Percentiles rank a stretch among this genome's conserved stretches.
Evolutionary conservation across 2,113 vertebrate species (phyloP).

Genomic region (Vanacampus margaritifer): DNA sequence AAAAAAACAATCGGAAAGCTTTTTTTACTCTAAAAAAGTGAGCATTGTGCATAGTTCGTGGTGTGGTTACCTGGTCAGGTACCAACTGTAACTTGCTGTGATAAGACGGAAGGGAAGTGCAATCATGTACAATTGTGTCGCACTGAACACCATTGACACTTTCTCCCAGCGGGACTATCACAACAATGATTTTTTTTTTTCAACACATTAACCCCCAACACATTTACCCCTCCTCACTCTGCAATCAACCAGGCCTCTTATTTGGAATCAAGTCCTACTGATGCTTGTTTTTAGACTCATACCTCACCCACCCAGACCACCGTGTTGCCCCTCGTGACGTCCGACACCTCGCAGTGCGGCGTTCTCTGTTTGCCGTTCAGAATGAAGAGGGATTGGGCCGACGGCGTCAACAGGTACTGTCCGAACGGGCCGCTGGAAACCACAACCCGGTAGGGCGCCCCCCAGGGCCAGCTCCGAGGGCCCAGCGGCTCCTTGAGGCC

Average conservation of each 20-base stretch:
- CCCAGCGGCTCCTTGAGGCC: conserved; percentile 80
- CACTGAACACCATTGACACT: conserved; percentile 72
- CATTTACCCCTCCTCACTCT: conserved; percentile 50
- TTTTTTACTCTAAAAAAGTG: conserved; percentile 76
- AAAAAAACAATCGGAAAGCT: conserved; percentile 65
- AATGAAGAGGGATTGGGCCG: conserved; percentile 85
- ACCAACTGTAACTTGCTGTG: conserved; percentile 66
- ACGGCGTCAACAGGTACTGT: conserved; percentile 87
- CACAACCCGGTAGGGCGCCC: conserved; percentile 77
- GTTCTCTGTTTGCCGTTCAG: conserved; percentile 83
- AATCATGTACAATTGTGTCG: conserved; percentile 74
- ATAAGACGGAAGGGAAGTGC: conserved; percentile 74
- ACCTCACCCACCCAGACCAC: conserved; percentile 94
- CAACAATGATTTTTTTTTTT: conserved; percentile 58
- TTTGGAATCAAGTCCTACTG: conserved; percentile 13
- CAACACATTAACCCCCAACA: conserved; percentile 60
- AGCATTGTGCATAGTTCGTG: conserved; percentile 80
- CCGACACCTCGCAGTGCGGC: conserved; percentile 88
- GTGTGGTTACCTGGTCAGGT: conserved; percentile 64
- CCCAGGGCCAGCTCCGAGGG: conserved; percentile 81
- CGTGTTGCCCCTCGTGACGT: conserved; percentile 83
- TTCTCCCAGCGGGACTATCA: conserved; percentile 67
- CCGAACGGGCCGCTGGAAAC: conserved; percentile 90
- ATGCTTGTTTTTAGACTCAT: conserved; percentile 71
- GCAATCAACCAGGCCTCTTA: conserved; percentile 50